Percentiles rank a stretch among this genome's conserved stretches.
phyloP scores from a whole-genome alignment of 1,140 invertebrate genomes.

The Drosophila kurseongensis region DNA sequence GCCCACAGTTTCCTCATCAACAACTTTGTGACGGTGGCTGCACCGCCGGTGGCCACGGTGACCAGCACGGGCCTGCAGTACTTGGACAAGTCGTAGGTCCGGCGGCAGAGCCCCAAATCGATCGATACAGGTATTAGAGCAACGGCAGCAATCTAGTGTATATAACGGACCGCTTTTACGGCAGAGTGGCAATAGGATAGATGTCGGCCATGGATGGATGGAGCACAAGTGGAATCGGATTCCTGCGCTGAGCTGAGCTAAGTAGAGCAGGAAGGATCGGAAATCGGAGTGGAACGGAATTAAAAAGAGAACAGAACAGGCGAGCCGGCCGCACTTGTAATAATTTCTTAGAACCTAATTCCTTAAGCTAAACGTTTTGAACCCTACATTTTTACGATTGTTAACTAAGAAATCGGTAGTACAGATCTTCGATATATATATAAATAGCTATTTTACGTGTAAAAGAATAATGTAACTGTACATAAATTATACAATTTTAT shows the following conservation, averaged over 20 bases:
- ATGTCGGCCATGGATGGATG: constrained; percentile 17
- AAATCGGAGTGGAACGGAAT: not conserved
- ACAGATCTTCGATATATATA: constrained; percentile 52
- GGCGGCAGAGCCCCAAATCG: constrained; percentile 15
- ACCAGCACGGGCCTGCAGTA: constrained; percentile 66
- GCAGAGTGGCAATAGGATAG: constrained; percentile 37
- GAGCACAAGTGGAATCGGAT: constrained; percentile 3
- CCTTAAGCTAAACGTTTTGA: constrained; percentile 74
- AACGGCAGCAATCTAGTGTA: constrained; percentile 69
- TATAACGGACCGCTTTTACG: constrained; percentile 37
- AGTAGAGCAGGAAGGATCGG: constrained; percentile 13
- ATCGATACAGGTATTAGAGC: constrained; percentile 75
- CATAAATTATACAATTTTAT: constrained; percentile 77
- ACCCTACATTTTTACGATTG: constrained; percentile 73
- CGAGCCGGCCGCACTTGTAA: constrained; percentile 65
- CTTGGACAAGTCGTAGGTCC: constrained; percentile 63
- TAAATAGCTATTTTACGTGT: constrained; percentile 47
- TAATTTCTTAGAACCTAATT: constrained; percentile 72
- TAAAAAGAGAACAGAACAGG: constrained; percentile 2
- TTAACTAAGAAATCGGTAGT: constrained; percentile 75
- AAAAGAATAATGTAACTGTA: constrained; percentile 69
- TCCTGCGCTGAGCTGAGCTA: constrained; percentile 46
- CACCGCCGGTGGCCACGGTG: constrained; percentile 55
- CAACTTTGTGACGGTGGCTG: constrained; percentile 75
- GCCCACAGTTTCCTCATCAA: constrained; percentile 75